Evolutionary conservation across 1,140 invertebrate species (phyloP), one percentile per base, ranked within the genome.

Genomic region (Hyles euphorbiae): DNA sequence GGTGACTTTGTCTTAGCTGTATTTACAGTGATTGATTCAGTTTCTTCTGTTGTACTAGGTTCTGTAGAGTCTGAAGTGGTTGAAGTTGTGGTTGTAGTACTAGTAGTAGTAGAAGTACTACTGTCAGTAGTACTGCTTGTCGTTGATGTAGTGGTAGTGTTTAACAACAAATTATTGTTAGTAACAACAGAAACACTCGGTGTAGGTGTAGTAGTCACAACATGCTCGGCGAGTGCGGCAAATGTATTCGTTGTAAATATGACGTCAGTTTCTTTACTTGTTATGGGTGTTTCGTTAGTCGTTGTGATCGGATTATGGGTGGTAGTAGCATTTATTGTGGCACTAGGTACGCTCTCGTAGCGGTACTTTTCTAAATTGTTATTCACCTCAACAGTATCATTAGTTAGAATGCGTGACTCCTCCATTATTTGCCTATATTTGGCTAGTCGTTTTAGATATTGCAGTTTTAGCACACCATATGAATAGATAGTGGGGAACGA

Each of bases 391-490:
- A 48, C 60, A 40, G 77, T 56, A 52, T 86, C 81, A 53, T 84
- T 82, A 32, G 73, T 68, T 67, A 64, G 76, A 60, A 87, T 83
- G 49, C 84, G 82, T 53, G 87, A 56, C 57, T 81, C 77, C 67
- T 83, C 76, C 54, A 76, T 83, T 9, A 81, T 70, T 68, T 83
- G 67, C 22, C 81, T 84, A 57, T 78, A 56, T 73, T 67, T 79
- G 46, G 71, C 75, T 66, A 76, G 66, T 64, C 81, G 60, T 74
- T 83, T 84, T 65, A 78, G 57, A 68, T 88, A 86, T 62, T 83
- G 76, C 60, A 85, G 77, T 60, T 78, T 87, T 78, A 81, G 83
- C 49, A 83, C 57, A 53, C 86, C 86, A 48, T 84, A 87, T 50
- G 80, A 75, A 60, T 83, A 81, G 43, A 85, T 72, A 10, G 78